Evolutionary conservation across 2,888 invertebrate species (phyloP).

Genomic region (Drosophila subquinaria): DNA sequence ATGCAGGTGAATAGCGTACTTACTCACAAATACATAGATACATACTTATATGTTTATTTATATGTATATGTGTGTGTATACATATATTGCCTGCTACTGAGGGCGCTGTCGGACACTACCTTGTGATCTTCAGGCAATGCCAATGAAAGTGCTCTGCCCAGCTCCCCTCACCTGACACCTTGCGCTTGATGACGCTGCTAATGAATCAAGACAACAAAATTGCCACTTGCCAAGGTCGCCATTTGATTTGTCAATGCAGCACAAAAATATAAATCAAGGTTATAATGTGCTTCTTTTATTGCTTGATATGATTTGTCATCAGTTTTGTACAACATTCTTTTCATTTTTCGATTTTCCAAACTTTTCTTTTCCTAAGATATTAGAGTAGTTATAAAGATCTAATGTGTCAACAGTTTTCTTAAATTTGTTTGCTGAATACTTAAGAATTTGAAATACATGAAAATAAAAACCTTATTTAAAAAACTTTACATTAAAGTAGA

Average conservation of each 20-base stretch:
- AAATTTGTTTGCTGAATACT: background rate
- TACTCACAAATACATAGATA: slow-evolving; percentile 7
- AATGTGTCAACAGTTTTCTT: background rate
- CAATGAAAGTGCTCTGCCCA: slow-evolving; percentile 66
- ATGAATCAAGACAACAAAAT: slow-evolving; percentile 64
- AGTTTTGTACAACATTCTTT: slow-evolving; percentile 1
- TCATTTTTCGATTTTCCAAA: background rate
- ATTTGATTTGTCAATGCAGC: slow-evolving; percentile 64
- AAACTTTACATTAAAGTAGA: background rate
- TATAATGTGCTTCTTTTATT: slow-evolving; percentile 34
- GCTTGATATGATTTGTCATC: slow-evolving; percentile 50
- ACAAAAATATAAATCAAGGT: slow-evolving; percentile 71
- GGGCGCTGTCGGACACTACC: slow-evolving; percentile 47
- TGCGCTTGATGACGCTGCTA: slow-evolving; percentile 63
- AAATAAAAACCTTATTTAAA: background rate
- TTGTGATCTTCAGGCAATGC: slow-evolving; percentile 74
- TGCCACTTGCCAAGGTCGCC: slow-evolving; percentile 63
- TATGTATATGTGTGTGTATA: slow-evolving; percentile 13
- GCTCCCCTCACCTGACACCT: slow-evolving; percentile 39
- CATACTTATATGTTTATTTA: background rate
- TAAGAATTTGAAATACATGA: background rate
- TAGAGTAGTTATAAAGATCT: background rate
- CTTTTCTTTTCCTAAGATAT: background rate
- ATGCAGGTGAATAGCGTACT: slow-evolving; percentile 54
- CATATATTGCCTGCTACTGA: slow-evolving; percentile 41